Percentiles rank a stretch among this genome's conserved stretches.
Evolutionary conservation across 2,113 vertebrate genomes (phyloP).

Genomic region (Cheirogaleus medius): DNA sequence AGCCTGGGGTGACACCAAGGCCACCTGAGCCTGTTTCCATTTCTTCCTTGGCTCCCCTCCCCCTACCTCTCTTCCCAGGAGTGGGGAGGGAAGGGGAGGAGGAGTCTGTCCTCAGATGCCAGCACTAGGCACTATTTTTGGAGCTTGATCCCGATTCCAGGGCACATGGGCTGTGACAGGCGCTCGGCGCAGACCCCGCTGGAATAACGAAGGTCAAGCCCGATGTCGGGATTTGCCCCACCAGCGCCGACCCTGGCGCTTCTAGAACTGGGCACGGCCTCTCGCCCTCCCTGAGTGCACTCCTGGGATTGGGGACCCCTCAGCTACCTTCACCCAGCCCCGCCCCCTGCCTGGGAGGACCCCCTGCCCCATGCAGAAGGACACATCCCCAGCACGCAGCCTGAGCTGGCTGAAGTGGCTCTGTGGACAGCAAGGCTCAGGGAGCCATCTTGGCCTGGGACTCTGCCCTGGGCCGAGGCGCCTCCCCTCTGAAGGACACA

Average conservation of each 20-base stretch:
- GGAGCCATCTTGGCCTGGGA: not conserved
- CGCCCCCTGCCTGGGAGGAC: not conserved
- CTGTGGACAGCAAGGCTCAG: not conserved
- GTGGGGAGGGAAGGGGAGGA: not conserved
- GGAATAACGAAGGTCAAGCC: not conserved
- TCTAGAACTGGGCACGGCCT: not conserved
- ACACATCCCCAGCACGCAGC: not conserved
- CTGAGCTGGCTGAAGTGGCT: not conserved
- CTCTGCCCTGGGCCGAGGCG: not conserved
- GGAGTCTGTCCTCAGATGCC: slow-evolving; percentile 74
- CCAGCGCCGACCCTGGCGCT: not conserved
- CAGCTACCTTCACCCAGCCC: not conserved
- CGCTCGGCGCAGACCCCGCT: not conserved
- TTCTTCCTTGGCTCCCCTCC: not conserved
- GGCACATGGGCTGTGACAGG: not conserved
- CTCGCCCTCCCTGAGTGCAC: not conserved
- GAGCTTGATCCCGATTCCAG: slow-evolving; percentile 48
- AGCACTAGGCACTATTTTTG: slow-evolving; percentile 76
- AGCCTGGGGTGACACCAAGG: not conserved
- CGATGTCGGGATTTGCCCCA: not conserved
- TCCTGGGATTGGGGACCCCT: not conserved
- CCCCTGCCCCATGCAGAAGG: not conserved
- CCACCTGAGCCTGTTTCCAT: not conserved
- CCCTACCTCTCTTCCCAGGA: not conserved
- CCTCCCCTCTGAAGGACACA: not conserved